Base-by-base conservation (phyloP, 2,888 invertebrate genomes). In the Tipula lateralis region DNA sequence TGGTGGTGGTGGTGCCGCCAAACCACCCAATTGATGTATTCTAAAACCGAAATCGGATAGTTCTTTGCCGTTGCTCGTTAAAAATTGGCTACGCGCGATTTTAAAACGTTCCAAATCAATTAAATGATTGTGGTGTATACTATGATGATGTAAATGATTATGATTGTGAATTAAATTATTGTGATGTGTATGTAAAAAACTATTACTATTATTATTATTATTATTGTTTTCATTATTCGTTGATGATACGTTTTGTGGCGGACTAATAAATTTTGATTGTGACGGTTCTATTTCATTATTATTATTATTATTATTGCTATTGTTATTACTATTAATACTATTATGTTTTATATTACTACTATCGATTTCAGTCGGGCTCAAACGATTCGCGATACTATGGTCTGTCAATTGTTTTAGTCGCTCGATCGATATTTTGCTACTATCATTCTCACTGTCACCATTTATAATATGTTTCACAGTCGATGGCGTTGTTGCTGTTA, bases 1-100 rank as follows among this genome's bases (percentile, higher is more conserved):
- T 50, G 50, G 13, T 50, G 80, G 24, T 82, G 83, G 81, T 32
- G 32, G n/a, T 12, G 83, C 19, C 32, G 90, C 89, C 86, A 90
- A 87, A 4, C 90, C 90, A 36, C 90, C 90, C 86, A 90, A 87
- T 86, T 90, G 90, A 82, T 82, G 83, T 89, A 90, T 90, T 88
- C 90, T 88, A 87, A 90, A 90, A 39, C 90, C 90, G 86, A 90
- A 90, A 87, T 90, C 90, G 84, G 90, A 90, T 86, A 90, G 87
- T 86, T 90, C 90, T 84, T 87, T 85, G 85, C 87, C 84, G 86
- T 86, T 86, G 36, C 87, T 85, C 80, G 87, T 87, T 36, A 83
- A 13, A 24, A 36, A 34, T 36, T 34, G 34, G 6, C 7, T 84
- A 7, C 84, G 29, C 83, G 90, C 90, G 87, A 90, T 87, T 86